phyloP scores from a whole-genome alignment of 1,140 invertebrate species.

The Sycobia sp. region DNA sequence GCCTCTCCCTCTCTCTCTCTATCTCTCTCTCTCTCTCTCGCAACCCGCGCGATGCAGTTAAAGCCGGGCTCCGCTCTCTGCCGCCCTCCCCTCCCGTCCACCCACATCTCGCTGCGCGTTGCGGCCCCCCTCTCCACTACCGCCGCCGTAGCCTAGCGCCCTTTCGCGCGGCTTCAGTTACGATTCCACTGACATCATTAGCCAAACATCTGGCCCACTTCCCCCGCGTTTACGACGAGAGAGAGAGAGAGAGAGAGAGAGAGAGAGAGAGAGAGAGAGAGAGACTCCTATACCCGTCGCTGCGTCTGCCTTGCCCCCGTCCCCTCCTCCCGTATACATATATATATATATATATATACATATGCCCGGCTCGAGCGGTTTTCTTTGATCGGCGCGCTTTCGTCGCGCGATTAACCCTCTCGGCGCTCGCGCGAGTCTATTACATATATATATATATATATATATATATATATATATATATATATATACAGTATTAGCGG shows the following conservation, averaged over 20 bases:
- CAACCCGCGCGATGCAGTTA: background rate
- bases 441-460: too few species aligned
- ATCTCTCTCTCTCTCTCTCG: background rate
- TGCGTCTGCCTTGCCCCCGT: background rate
- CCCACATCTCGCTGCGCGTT: background rate
- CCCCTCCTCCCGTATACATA: too few species aligned
- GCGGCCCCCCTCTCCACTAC: background rate
- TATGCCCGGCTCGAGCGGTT: background rate
- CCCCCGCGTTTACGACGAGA: conserved; percentile 34
- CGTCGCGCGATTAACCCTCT: conserved; percentile 11
- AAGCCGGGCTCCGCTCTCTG: background rate
- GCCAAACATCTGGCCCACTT: conserved; percentile 57
- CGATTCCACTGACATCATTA: conserved; percentile 60
- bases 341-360: background rate
- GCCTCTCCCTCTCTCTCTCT: background rate
- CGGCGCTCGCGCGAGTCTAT: too few species aligned
- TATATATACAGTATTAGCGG: too few species aligned
- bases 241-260: too few species aligned
- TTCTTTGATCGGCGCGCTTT: conserved; percentile 26
- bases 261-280: too few species aligned
- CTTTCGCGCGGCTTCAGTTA: conserved; percentile 48
- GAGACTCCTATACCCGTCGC: too few species aligned
- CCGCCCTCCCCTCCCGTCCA: background rate
- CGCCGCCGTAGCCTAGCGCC: conserved; percentile 24
- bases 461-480: too few species aligned